Evolutionary conservation across 2,113 vertebrate species (phyloP).

Genomic region (Rostratula benghalensis): DNA sequence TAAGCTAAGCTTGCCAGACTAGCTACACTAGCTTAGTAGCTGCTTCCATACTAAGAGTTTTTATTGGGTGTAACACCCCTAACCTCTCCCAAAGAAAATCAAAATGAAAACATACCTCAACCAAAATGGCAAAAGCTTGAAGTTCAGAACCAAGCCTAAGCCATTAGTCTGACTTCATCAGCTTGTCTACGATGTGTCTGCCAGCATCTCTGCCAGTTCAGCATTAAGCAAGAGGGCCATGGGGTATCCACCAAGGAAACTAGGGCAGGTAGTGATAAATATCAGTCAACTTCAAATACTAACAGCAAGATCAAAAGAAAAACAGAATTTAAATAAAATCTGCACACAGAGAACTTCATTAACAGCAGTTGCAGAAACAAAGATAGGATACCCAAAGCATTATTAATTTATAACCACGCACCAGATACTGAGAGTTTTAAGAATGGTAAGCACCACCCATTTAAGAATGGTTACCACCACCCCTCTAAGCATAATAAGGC

Average conservation of each 20-base stretch:
- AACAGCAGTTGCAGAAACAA: not conserved
- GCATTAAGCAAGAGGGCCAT: constrained; percentile 44
- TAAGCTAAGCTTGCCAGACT: not conserved
- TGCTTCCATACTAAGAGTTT: not conserved
- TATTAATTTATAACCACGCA: not conserved
- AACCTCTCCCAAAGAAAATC: not conserved
- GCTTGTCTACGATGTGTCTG: not conserved
- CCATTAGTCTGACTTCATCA: constrained; percentile 21
- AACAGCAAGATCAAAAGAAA: constrained; percentile 59
- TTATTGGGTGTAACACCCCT: not conserved
- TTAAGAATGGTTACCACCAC: not conserved
- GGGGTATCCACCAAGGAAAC: constrained; percentile 46
- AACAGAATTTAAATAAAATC: constrained; percentile 16
- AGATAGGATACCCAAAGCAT: not conserved
- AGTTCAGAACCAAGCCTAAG: not conserved
- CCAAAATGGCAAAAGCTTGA: not conserved
- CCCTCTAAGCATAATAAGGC: fast-evolving
- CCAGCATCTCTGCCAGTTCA: constrained; percentile 15
- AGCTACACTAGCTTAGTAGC: not conserved
- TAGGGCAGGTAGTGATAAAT: constrained; percentile 44
- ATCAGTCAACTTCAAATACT: constrained; percentile 43
- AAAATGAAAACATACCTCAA: not conserved
- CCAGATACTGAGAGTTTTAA: not conserved
- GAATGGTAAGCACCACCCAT: not conserved
- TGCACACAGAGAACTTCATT: not conserved